Evolutionary conservation across 2,797 vertebrate species (phyloP), one percentile per base, ranked within the genome.

Genomic region (Aulostomus chinensis): DNA sequence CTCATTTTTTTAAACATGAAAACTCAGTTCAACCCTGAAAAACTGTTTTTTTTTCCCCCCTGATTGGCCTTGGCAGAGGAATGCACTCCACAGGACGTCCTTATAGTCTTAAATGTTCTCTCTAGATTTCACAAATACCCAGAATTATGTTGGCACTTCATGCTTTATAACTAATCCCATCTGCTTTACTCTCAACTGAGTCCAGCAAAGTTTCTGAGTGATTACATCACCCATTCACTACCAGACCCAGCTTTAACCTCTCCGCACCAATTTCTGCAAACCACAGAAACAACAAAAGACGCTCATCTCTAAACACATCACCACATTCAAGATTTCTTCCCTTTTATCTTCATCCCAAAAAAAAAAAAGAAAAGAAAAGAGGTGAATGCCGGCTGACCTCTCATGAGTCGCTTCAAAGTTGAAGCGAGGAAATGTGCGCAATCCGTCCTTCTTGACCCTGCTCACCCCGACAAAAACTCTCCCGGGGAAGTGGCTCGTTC

Each of bases 401-500:
- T 41, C 47, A 35, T 28, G 26, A 17, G 6, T n/a, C 26, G 9
- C 11, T 1, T 16, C 4, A 28, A 32, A 33, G 42, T 42, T 5
- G 8, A 20, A 17, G 15, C 16, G 14, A 38, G 45, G 37, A 71
- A 52, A 31, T 12, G 18, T 36, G 42, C 37, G 52, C 31, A 57
- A 45, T 42, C 4, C 12, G 13, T 13, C 31, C 31, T 14, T 13
- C 13, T 17, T 45, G 34, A 76, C 50, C 41, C 40, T 2, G 2
- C 20, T 41, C 32, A 12, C 18, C 26, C 2, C 7, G 11, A 46
- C 32, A 15, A 42, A 64, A 43, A 28, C 48, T 10, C 34, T 37
- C 26, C 34, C 9, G 45, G 58, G 41, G 40, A 39, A 74, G 71
- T 60, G 66, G 35, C 56, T 53, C 3, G 9, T 41, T 64, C 33